phyloP scores from a whole-genome alignment of 1,140 invertebrate species.

The Megathymus violae region DNA sequence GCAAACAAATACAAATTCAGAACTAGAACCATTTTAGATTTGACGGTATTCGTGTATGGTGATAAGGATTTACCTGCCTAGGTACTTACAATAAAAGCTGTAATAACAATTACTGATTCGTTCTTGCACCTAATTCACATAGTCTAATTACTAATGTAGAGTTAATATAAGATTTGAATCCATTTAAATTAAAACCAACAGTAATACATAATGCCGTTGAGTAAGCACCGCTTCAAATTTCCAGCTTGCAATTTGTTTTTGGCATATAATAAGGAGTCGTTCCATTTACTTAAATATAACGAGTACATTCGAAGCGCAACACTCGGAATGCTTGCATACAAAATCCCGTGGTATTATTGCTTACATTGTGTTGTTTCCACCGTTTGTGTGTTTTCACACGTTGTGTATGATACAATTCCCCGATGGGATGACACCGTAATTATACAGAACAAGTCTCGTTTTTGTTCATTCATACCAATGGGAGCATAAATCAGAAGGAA shows the following conservation, averaged over 20 bases:
- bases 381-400: slow-evolving; percentile 33
- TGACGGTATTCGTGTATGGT: no score
- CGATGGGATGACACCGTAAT: slow-evolving; percentile 36
- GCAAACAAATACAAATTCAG: no score
- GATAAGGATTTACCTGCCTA: no score
- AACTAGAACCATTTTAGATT: no score
- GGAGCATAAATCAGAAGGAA: no score
- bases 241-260: neutral
- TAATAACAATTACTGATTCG: no score
- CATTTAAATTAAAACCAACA: no score
- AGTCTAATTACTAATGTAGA: no score
- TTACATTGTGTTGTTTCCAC: slow-evolving; percentile 24
- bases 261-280: slow-evolving; percentile 6
- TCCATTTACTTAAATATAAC: slow-evolving; percentile 21
- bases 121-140: no score
- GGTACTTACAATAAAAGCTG: no score
- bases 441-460: neutral
- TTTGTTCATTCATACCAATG: neutral
- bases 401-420: slow-evolving; percentile 39
- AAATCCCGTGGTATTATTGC: slow-evolving; percentile 34
- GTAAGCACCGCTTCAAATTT: neutral
- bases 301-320: neutral
- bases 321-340: slow-evolving; percentile 20
- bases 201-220: neutral
- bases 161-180: no score